Evolutionary conservation across 2,797 vertebrate species (phyloP), one percentile per base, ranked within the genome.

Genomic region (Myotis vivesi): DNA sequence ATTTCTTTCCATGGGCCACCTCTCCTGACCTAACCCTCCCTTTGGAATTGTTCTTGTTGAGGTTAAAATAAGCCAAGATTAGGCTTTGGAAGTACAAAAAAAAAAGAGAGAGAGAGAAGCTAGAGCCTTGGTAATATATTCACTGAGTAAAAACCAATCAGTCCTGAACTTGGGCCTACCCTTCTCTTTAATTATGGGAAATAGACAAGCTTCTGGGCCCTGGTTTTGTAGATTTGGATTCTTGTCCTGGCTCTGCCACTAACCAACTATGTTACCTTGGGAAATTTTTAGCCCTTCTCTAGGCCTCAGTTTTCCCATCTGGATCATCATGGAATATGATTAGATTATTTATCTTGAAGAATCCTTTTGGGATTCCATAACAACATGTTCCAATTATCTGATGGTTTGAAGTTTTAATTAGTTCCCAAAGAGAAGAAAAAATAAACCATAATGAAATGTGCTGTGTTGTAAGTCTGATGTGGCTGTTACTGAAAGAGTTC

Each of bases 391-490:
- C 10, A 86, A 73, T 89, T 92, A 76, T 88, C 83, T 82, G 15
- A 55, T 80, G 33, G 55, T 80, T 87, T 93, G 13, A 92, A 77
- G 23, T 84, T 86, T 95, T 95, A 88, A 77, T 2, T 38, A 79
- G 44, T 81, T 91, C 13, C 20, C 44, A 53, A 95, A 92, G 44
- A 69, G n/a, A 59, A 85, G 23, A 53, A 87, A 89, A 89, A 76
- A 66, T 57, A 81, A 77, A 6, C 1, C n/a, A 76, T 57, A 73
- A 53, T 89, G 57, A 33, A 95, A 91, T 53, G 57, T 84, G 19
- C 22, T 86, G 12, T 86, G 15, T 69, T 87, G 19, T 94, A 62
- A 82, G 49, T 71, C 71, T 46, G 33, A 93, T 36, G 6, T 88
- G 8, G 25, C 38, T 88, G 13, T 94, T 88, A 91, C 23, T 75